Evolutionary conservation across 1,140 invertebrate genomes (phyloP).

Genomic region (Ridgeia piscesae): DNA sequence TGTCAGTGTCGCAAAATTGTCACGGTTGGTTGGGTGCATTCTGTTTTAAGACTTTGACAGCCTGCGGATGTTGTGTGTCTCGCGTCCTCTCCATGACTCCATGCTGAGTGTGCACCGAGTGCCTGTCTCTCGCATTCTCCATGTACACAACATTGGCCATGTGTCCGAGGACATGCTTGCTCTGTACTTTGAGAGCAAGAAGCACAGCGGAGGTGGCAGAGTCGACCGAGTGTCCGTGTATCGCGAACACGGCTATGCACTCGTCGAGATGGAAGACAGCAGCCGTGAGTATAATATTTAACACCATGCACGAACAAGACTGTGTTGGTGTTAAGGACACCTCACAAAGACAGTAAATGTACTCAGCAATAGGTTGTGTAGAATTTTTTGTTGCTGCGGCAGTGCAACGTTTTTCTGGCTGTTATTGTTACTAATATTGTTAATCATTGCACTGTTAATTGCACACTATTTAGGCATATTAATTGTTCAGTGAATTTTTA

Average conservation of each 20-base stretch:
- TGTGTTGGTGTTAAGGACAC: too few species aligned
- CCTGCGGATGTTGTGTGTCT: not conserved
- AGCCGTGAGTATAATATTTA: not conserved
- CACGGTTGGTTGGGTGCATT: not conserved
- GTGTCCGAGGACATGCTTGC: not conserved
- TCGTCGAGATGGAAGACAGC: not conserved
- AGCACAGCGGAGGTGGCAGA: constrained; percentile 8
- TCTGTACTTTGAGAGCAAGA: constrained; percentile 17
- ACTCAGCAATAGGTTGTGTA: not conserved
- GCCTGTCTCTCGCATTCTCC: not conserved
- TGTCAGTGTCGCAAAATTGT: not conserved
- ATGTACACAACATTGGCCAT: not conserved
- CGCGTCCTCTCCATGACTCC: not conserved
- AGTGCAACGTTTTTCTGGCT: not conserved
- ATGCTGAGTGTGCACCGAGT: not conserved
- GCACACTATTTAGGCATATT: not conserved
- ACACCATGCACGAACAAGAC: too few species aligned
- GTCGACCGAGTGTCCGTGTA: not conserved
- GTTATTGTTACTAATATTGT: not conserved
- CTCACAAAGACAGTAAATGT: not conserved
- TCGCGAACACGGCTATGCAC: not conserved
- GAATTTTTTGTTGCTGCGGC: not conserved
- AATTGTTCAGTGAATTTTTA: too few species aligned
- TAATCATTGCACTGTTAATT: not conserved
- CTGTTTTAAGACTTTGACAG: not conserved